phyloP scores from a whole-genome alignment of 1,140 invertebrate species.

The Trichonephila clavipes region DNA sequence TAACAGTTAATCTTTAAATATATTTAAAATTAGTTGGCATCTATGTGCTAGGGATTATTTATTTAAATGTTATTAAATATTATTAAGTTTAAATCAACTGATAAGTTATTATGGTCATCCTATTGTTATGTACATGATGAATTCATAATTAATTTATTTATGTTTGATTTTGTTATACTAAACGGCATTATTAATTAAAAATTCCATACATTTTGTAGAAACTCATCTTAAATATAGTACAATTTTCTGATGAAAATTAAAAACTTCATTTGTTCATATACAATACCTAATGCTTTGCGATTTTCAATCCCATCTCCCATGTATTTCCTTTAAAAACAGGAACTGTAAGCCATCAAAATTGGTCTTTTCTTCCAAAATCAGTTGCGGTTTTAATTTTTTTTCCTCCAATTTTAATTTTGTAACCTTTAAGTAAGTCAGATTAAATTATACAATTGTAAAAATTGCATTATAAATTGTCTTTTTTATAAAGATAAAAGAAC shows the following conservation, averaged over 20 bases:
- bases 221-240: not conserved
- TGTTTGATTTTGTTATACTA: not conserved
- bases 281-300: no score
- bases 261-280: not conserved
- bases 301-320: no score
- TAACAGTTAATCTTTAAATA: not conserved
- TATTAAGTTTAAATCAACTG: conserved; percentile 13
- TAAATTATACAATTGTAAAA: no score
- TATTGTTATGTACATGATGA: not conserved
- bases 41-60: not conserved
- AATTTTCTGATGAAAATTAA: not conserved
- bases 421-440: no score
- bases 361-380: no score
- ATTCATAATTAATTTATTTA: not conserved
- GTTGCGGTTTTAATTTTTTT: no score
- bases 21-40: conserved; percentile 9
- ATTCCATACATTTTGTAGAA: not conserved
- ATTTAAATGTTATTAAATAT: conserved; percentile 21
- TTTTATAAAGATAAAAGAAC: not conserved
- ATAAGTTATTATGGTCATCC: conserved; percentile 13
- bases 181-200: not conserved
- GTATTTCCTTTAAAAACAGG: no score
- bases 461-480: no score
- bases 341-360: no score
- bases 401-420: no score